phyloP scores from a whole-genome alignment of 2,888 invertebrate genomes.

The Chironomus riparius region DNA sequence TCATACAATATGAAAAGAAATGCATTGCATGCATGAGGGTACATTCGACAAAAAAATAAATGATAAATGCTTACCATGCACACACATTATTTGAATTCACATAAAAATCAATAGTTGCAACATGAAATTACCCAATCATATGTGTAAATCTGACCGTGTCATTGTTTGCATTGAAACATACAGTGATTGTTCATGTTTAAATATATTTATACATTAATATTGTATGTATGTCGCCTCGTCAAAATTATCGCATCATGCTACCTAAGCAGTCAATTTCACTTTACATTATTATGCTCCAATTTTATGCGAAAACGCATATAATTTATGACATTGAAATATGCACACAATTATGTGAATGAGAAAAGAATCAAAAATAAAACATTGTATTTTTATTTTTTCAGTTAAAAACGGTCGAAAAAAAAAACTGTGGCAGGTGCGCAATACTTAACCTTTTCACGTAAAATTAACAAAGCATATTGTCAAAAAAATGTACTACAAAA shows the following conservation, averaged over 20 bases:
- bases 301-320: background rate
- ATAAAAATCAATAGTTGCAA: slow-evolving; percentile 19
- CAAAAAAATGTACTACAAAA: too few relatives aligned
- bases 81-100: background rate
- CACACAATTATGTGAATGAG: background rate
- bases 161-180: background rate
- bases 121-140: slow-evolving; percentile 16
- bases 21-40: background rate
- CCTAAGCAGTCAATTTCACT: background rate
- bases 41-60: background rate
- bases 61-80: slow-evolving; percentile 21
- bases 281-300: background rate
- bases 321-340: background rate
- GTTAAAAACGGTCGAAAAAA: background rate
- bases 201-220: too few relatives aligned
- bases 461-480: background rate
- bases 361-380: background rate
- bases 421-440: background rate
- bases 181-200: background rate
- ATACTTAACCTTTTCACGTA: background rate
- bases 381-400: background rate
- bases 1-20: background rate
- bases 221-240: background rate
- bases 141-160: slow-evolving; percentile 18
- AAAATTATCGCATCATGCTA: background rate